A percentile compares a stretch with the other conserved stretches of the same genome.
Evolutionary conservation across 2,888 invertebrate species (phyloP).

Genomic region (Pandemis heparana): DNA sequence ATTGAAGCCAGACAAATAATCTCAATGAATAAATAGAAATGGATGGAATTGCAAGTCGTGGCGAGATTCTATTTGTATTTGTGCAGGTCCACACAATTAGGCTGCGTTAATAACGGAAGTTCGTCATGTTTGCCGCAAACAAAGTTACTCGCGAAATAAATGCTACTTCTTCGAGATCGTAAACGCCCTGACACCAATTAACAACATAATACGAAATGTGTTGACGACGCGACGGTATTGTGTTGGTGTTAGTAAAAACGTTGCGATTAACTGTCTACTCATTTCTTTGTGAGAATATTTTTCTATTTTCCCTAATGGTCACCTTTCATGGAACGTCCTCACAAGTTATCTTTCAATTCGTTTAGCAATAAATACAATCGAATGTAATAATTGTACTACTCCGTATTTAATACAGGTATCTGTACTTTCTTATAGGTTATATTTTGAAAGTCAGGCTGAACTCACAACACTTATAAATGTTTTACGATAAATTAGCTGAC

Average conservation of each 20-base stretch:
- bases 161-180: slow-evolving; percentile 54
- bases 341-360: not conserved
- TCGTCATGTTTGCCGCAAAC: slow-evolving; percentile 60
- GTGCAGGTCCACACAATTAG: slow-evolving; percentile 53
- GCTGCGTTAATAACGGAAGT: slow-evolving; percentile 62
- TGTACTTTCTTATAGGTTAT: not conserved
- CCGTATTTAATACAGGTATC: too few species aligned
- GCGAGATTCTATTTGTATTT: slow-evolving; percentile 55
- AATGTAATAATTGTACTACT: too few species aligned
- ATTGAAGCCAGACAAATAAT: slow-evolving; percentile 27
- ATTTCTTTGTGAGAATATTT: not conserved
- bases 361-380: not conserved
- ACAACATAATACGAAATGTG: slow-evolving; percentile 36
- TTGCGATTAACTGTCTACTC: not conserved
- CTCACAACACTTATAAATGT: too few species aligned
- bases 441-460: too few species aligned
- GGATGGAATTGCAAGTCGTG: slow-evolving; percentile 20
- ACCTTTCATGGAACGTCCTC: not conserved
- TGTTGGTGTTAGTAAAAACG: not conserved
- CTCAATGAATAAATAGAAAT: slow-evolving; percentile 27
- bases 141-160: slow-evolving; percentile 63
- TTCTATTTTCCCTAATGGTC: not conserved
- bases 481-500: too few species aligned
- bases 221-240: slow-evolving; percentile 14
- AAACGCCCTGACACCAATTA: slow-evolving; percentile 47